These are phyloP conservation scores for Campodea augens DNA, from an alignment of 1,140 invertebrate genomes.

Conservation along the genomic window DNA sequence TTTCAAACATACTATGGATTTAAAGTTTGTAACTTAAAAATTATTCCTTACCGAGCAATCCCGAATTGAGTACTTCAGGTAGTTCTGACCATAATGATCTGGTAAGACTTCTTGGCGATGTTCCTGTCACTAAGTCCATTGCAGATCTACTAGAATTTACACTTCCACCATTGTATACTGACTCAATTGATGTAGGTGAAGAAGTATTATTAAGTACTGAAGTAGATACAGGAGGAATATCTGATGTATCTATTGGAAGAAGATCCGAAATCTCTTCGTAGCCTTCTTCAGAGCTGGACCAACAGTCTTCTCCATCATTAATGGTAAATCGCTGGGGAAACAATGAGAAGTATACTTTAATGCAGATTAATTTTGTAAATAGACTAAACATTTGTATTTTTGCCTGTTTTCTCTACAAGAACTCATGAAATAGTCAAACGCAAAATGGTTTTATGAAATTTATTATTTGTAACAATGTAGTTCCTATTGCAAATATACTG, in stretches of 20 bases:
- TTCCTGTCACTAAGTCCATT: too few species aligned
- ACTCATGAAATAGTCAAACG: neutral
- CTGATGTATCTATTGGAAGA: conserved; percentile 13
- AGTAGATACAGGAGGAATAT: conserved; percentile 6
- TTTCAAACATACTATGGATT: neutral
- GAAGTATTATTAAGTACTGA: conserved; percentile 11
- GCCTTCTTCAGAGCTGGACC: conserved; percentile 38
- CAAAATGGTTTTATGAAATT: neutral
- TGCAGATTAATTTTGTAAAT: neutral
- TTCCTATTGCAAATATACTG: too few species aligned
- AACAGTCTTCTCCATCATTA: conserved; percentile 15
- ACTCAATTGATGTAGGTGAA: conserved; percentile 39
- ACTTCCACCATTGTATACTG: too few species aligned
- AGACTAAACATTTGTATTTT: too few species aligned
- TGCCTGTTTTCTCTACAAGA: too few species aligned
- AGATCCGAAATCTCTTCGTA: conserved; percentile 47
- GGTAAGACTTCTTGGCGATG: conserved; percentile 39
- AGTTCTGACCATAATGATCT: conserved; percentile 87
- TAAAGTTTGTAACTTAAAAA: conserved; percentile 8
- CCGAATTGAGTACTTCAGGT: conserved; percentile 60
- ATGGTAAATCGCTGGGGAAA: conserved; percentile 9
- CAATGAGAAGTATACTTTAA: conserved; percentile 3
- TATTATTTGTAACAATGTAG: neutral
- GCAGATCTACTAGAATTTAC: too few species aligned
- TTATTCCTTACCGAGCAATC: conserved; percentile 39